phyloP scores from a whole-genome alignment of 2,113 vertebrate species.

The Physeter macrocephalus region DNA sequence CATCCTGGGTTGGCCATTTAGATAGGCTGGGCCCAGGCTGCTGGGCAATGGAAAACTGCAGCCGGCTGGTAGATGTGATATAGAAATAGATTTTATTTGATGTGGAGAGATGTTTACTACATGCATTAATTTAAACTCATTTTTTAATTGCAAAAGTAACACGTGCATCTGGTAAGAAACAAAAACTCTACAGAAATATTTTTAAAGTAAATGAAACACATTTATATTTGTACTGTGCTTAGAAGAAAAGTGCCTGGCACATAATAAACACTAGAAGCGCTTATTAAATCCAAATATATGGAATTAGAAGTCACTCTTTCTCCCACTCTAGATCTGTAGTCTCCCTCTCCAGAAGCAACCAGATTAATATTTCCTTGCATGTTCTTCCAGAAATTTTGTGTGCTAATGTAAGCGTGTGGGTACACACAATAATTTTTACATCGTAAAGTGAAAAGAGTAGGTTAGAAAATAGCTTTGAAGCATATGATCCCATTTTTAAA shows the following conservation, averaged over 20 bases:
- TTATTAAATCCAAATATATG: neutral
- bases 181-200: neutral
- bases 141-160: neutral
- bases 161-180: neutral
- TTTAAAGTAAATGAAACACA: neutral
- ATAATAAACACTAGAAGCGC: neutral
- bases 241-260: neutral
- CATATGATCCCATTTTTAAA: neutral
- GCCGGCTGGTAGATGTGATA: rapidly evolving
- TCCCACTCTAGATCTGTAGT: neutral
- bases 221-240: neutral
- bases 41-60: rapidly evolving
- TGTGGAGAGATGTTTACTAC: neutral
- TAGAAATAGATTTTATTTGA: neutral
- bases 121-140: neutral
- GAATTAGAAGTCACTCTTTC: neutral
- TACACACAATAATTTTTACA: neutral
- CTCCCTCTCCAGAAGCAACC: neutral
- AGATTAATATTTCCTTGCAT: neutral
- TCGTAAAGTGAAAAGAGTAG: neutral
- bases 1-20: neutral
- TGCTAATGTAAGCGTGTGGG: neutral
- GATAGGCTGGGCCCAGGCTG: neutral
- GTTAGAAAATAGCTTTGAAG: neutral
- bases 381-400: neutral